Conservation (phyloP, 2,888 invertebrate species). For the Oscheius sp. region DNA sequence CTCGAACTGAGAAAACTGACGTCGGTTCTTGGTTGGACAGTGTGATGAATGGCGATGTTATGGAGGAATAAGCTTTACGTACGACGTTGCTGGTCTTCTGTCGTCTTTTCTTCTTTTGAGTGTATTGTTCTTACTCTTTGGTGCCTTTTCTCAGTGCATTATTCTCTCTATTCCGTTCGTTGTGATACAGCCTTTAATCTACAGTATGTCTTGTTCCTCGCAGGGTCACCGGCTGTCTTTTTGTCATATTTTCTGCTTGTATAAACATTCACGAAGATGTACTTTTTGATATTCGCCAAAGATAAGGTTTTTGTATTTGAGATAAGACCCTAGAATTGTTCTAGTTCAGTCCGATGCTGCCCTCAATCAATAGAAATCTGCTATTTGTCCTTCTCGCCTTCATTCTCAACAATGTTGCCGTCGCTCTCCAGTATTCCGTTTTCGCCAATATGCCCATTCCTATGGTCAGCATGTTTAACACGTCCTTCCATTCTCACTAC, state of each 20-base stretch:
- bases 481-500: conserved; percentile 9
- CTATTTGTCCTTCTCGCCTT: neutral
- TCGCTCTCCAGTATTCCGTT: conserved; percentile 1
- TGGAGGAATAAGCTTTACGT: too few species aligned
- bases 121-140: neutral
- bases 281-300: too few species aligned
- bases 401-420: neutral
- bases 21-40: conserved; percentile 5
- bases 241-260: too few species aligned
- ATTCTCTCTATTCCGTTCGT: too few species aligned
- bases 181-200: too few species aligned
- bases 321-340: too few species aligned
- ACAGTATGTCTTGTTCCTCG: too few species aligned
- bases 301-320: too few species aligned
- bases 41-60: conserved; percentile 10
- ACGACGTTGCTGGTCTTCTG: too few species aligned
- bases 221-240: too few species aligned
- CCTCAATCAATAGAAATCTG: neutral
- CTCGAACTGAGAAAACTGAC: neutral
- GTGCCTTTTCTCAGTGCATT: neutral
- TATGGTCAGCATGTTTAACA: conserved; percentile 14
- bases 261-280: too few species aligned
- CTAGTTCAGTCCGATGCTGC: too few species aligned
- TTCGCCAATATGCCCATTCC: conserved; percentile 10
- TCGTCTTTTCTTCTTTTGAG: neutral